phyloP scores from a whole-genome alignment of 37 sponge, comb jelly and placozoan genomes.

The Chondrosia reniformis region DNA sequence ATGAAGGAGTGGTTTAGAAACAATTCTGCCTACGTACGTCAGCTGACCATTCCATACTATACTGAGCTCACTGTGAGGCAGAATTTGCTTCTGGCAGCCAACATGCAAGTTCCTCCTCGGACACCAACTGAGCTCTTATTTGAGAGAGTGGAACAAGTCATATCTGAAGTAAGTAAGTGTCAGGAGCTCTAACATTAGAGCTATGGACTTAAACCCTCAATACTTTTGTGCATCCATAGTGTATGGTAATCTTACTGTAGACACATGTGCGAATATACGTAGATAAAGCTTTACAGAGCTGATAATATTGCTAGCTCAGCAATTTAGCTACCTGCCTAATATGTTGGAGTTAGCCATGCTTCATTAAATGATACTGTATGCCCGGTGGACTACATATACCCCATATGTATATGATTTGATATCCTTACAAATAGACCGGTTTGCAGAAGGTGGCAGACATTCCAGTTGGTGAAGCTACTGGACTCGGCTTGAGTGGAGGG shows the following conservation, averaged over 20 bases:
- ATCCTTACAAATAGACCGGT: slow-evolving; percentile 50
- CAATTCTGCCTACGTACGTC: slow-evolving; percentile 76
- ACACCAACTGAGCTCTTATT: slow-evolving; percentile 46
- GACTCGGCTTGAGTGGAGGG: slow-evolving; percentile 90
- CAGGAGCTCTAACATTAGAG: too few relatives aligned
- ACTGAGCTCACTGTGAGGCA: slow-evolving; percentile 75
- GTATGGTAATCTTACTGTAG: too few relatives aligned
- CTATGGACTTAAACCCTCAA: too few relatives aligned
- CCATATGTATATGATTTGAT: background rate
- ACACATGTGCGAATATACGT: too few relatives aligned
- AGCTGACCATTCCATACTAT: slow-evolving; percentile 69
- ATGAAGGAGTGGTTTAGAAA: slow-evolving; percentile 67
- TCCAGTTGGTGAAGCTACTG: slow-evolving; percentile 63
- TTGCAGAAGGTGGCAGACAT: slow-evolving; percentile 66
- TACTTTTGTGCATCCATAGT: too few relatives aligned
- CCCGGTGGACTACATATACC: too few relatives aligned
- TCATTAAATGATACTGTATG: too few relatives aligned
- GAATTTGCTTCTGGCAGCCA: slow-evolving; percentile 72
- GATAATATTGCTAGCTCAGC: too few relatives aligned
- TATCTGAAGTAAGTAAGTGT: slow-evolving; percentile 53
- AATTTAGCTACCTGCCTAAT: too few relatives aligned
- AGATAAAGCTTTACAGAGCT: too few relatives aligned
- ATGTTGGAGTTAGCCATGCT: too few relatives aligned
- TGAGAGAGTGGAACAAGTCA: slow-evolving; percentile 76
- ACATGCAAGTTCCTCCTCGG: slow-evolving; percentile 58